Evolutionary conservation across 1,140 invertebrate genomes (phyloP).

Genomic region (Andrena cerasifolii): DNA sequence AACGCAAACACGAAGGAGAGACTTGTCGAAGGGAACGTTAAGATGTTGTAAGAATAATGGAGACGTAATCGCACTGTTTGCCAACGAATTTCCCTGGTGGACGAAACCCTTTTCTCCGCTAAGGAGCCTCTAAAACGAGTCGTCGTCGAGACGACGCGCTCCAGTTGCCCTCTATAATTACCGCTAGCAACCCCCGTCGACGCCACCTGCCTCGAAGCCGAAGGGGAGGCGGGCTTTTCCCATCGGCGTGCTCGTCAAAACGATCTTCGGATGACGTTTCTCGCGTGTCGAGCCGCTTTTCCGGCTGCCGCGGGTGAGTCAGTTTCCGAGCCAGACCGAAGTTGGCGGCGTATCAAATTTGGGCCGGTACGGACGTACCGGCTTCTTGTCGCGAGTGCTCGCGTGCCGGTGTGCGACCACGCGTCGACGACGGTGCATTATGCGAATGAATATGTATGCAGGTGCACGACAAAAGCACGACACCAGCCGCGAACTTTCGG

Average conservation of each 20-base stretch:
- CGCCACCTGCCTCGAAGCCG: constrained; percentile 22
- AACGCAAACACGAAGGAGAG: background rate
- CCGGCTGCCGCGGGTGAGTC: constrained; percentile 46
- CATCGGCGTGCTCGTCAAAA: background rate
- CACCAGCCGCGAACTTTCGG: constrained; percentile 46
- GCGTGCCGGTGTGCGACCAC: constrained; percentile 56
- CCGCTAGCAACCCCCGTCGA: constrained; percentile 20
- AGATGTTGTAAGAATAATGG: too few relatives aligned
- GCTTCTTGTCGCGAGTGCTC: constrained; percentile 16
- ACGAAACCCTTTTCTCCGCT: too few relatives aligned
- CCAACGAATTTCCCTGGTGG: too few relatives aligned
- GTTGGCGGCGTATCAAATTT: constrained; percentile 74
- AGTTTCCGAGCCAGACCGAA: constrained; percentile 36
- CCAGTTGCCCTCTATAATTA: constrained; percentile 59
- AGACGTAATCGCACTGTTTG: too few relatives aligned
- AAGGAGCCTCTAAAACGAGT: background rate
- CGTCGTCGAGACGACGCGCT: constrained; percentile 39
- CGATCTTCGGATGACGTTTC: background rate
- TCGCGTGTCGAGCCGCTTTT: background rate
- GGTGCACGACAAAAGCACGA: constrained; percentile 36
- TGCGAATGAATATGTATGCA: background rate
- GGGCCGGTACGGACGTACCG: background rate
- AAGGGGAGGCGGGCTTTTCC: background rate
- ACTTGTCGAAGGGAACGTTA: background rate
- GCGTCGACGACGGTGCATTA: constrained; percentile 38